These are phyloP conservation scores for Leucoma salicis DNA, from an alignment of 2,888 invertebrate species.

Conservation along the genomic window DNA sequence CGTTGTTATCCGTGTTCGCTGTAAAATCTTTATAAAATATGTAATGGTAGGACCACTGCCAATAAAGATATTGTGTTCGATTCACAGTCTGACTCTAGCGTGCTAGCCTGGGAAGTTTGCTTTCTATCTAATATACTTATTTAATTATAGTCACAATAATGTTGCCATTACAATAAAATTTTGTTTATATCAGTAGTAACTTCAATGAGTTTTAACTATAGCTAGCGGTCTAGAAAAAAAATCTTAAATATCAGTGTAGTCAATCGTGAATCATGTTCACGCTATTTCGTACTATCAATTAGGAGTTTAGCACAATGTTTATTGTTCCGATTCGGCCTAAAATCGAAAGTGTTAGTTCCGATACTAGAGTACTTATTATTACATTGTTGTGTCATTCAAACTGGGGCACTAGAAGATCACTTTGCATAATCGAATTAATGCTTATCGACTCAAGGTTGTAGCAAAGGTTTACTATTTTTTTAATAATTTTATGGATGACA, in stretches of 20 bases:
- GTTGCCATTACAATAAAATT: too few species aligned
- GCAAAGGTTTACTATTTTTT: not conserved
- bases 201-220: too few species aligned
- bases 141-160: too few species aligned
- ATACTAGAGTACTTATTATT: constrained; percentile 13
- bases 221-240: too few species aligned
- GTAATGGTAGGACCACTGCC: too few species aligned
- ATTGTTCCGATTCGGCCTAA: constrained; percentile 11
- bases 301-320: constrained; percentile 1
- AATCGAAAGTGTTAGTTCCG: constrained; percentile 17
- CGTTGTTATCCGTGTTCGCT: constrained; percentile 26
- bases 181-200: too few species aligned
- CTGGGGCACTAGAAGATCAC: constrained; percentile 38
- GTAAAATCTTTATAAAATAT: not conserved
- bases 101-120: too few species aligned
- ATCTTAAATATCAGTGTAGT: not conserved
- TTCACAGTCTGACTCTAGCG: too few species aligned
- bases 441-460: constrained; percentile 30
- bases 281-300: not conserved
- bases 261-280: not conserved
- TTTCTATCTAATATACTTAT: too few species aligned
- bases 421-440: constrained; percentile 39
- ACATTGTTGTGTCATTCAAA: constrained; percentile 19
- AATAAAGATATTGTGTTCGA: too few species aligned
- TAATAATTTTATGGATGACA: too few species aligned